Percentiles rank a stretch among this genome's conserved stretches.
phyloP scores from a whole-genome alignment of 1,140 invertebrate genomes.

The Neodiprion lecontei region DNA sequence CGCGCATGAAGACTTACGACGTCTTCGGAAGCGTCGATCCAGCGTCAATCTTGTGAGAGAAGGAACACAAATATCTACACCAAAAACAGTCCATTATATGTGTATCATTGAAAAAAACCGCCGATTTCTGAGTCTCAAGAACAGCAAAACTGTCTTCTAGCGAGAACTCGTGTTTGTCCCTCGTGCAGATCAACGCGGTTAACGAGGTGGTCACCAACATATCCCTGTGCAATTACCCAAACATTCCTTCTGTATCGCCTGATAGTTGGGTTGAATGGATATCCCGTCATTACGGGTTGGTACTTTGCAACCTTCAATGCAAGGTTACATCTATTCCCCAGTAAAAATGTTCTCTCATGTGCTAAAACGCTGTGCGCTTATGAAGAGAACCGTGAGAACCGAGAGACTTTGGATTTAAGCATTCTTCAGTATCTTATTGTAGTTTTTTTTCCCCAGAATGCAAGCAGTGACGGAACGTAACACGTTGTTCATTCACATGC shows the following conservation, averaged over 20 bases:
- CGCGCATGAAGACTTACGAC: constrained; percentile 25
- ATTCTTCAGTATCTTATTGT: not conserved
- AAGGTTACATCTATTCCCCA: not conserved
- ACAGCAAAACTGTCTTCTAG: constrained; percentile 41
- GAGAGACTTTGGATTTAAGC: constrained; percentile 18
- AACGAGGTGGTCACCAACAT: constrained; percentile 58
- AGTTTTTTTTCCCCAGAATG: constrained; percentile 29
- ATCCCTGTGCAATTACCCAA: constrained; percentile 61
- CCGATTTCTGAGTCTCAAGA: not conserved
- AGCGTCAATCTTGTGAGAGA: constrained; percentile 32
- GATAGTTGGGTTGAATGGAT: constrained; percentile 64
- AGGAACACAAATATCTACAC: not conserved
- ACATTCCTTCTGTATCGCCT: constrained; percentile 59
- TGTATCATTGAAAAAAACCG: constrained; percentile 8
- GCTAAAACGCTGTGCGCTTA: not conserved
- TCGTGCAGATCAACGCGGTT: constrained; percentile 55
- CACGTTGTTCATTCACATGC: constrained; percentile 64
- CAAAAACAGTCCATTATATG: not conserved
- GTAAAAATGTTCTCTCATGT: not conserved
- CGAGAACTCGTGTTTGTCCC: constrained; percentile 52
- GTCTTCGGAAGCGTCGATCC: constrained; percentile 33
- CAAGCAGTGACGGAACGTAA: constrained; percentile 57
- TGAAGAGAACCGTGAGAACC: not conserved
- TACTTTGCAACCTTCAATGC: not conserved
- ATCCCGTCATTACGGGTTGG: constrained; percentile 61